Conservation (phyloP, 1,140 invertebrate genomes). For the Drosophila hydei region DNA sequence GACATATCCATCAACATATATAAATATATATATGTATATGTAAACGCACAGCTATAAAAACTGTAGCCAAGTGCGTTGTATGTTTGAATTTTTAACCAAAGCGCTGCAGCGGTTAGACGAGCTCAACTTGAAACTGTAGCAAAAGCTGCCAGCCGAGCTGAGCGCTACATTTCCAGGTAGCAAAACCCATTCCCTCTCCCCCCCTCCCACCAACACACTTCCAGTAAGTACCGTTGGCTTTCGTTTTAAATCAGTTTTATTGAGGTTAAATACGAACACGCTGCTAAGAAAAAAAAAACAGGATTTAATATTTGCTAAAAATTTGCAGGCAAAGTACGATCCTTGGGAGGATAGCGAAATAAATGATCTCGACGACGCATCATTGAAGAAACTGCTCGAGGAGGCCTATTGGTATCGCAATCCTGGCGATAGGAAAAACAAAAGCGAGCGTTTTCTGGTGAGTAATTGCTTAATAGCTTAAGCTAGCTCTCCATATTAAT, state of each 20-base stretch:
- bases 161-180: not conserved
- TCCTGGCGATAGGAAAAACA: conserved; percentile 89
- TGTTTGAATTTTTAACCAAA: conserved; percentile 20
- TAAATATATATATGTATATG: not conserved
- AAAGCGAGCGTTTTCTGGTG: conserved; percentile 89
- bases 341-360: conserved; percentile 87
- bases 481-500: too few species aligned
- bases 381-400: conserved; percentile 88
- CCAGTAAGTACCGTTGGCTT: conserved; percentile 5
- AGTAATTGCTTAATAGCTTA: too few species aligned
- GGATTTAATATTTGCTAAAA: conserved; percentile 3
- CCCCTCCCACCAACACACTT: not conserved
- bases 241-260: not conserved
- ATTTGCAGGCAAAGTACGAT: conserved; percentile 71
- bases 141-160: not conserved
- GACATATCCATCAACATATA: conserved; percentile 1
- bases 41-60: conserved; percentile 23
- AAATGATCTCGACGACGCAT: conserved; percentile 87
- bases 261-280: conserved; percentile 39
- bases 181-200: too few species aligned
- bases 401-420: conserved; percentile 89
- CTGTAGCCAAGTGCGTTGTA: conserved; percentile 15
- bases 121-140: not conserved
- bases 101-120: conserved; percentile 5
- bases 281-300: not conserved